Base-by-base conservation (phyloP, 2,888 invertebrate genomes). In the Dascillus cervinus region DNA sequence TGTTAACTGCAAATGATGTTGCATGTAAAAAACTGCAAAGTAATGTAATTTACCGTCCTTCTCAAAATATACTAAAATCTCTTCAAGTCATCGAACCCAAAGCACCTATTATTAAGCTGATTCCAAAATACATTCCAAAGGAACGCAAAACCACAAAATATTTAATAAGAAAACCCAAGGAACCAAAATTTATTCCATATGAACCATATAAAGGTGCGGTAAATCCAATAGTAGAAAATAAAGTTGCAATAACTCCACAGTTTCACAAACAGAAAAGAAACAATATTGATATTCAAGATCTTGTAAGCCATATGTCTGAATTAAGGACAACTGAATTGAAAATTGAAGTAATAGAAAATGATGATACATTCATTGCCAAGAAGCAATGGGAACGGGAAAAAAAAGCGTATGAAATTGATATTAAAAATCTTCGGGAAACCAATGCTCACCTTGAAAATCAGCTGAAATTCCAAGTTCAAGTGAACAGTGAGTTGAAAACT, bases 401-500 rank as follows among this genome's bases (percentile, higher is more conserved):
- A 41, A 62, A 65, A 30, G 64, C 66, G 30, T 70, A 77, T 50
- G 73, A 79, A 46, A 66, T 64, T 20, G 77, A 79, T 60, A 69
- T 82, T 39, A 70, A 74, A 34, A 70, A 74, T 46, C 58, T 82
- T 17, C 70, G 72, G 34, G 74, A 75, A 46, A 82, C 83, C 47
- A 83, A 85, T 56, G 72, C 75, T 44, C 75, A 77, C 52, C 67
- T 85, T 22, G 82, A 83, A 52, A 82, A 80, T 48, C 87, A 89
- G 52, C 65, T 87, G n/a, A 86, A 84, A 55, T 86, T 87, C 56
- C 89, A 89, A 68, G 79, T 79, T 8, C 87, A 89, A 67, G 86
- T 94, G 1, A 95, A 94, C 64, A 79, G 83, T 30, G 95, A 95
- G 64, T 67, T 95, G 30, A 95, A 95, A 62, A 89, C 87, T 52